Base-by-base conservation (phyloP, 2,888 invertebrate species). In the Heliconius aoede region DNA sequence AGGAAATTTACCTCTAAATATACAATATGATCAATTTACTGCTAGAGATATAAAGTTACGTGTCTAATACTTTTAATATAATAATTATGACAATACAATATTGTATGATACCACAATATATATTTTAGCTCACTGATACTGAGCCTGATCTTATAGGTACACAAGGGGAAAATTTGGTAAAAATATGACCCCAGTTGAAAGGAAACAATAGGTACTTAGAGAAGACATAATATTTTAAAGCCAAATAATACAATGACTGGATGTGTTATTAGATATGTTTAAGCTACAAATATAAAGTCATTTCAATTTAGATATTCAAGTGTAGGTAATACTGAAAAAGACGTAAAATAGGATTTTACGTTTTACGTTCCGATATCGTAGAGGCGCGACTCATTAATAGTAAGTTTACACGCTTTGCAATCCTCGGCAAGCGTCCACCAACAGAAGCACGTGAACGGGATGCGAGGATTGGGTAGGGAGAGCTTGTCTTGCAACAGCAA, bases 101-200 rank as follows among this genome's bases (percentile, higher is more conserved):
- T 30, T 30, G 40, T 2, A 40, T 67, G n/a, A n/a, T 26, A 40
- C 24, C 11, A 26, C 24, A n/a, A 26, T 5, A 64, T 32, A 36
- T 9, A 62, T 7, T 3, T 65, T 40, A 26, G 26, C 40, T 67
- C 40, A 36, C 26, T 9, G 21, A 46, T 32, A 64, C 62, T 62
- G 28, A 62, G 11, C 36, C 21, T 21, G 11, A 46, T 4, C 9
- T 46, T 46, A 46, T 46, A 9, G 9, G 13, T 28, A 28, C 30
- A 55, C 15, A 55, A 8, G 2, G 21, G 13, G 28, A 51, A 28
- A 4, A 30, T 55, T 51, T 24, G 3, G 13, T 55, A 32, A 51
- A 40, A 55, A 61, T 78, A 80, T 76, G 78, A 76, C 78, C 78
- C 78, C 76, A 80, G 78, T 77, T 76, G 15, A 78, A 71, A 74